phyloP scores from a whole-genome alignment of 1,140 invertebrate genomes.

The Pseudomyrmex flavicornis region DNA sequence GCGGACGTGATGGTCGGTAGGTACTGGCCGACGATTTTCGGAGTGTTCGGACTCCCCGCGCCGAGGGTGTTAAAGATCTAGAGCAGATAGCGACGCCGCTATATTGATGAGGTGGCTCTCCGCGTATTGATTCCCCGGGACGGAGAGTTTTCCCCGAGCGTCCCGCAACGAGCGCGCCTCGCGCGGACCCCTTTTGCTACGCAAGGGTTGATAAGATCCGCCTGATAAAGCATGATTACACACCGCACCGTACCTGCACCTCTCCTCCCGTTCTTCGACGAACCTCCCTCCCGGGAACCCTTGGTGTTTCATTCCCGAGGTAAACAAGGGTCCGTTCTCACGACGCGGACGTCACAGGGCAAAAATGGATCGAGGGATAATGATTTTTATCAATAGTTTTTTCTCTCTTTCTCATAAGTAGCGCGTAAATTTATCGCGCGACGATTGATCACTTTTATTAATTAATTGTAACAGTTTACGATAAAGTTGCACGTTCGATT shows the following conservation, averaged over 20 bases:
- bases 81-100: slow-evolving; percentile 72
- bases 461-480: background rate
- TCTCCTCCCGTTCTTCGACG: slow-evolving; percentile 61
- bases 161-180: slow-evolving; percentile 63
- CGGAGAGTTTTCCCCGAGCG: slow-evolving; percentile 56
- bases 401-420: background rate
- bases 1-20: slow-evolving; percentile 35
- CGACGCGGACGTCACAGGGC: slow-evolving; percentile 15
- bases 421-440: background rate
- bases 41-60: slow-evolving; percentile 22
- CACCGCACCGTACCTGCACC: slow-evolving; percentile 68
- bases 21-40: slow-evolving; percentile 54
- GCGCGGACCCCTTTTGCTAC: slow-evolving; percentile 73
- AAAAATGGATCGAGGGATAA: slow-evolving; percentile 45
- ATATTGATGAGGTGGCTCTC: slow-evolving; percentile 76
- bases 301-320: slow-evolving; percentile 34
- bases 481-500: background rate
- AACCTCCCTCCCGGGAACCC: slow-evolving; percentile 1
- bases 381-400: background rate
- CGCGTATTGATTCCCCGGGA: slow-evolving; percentile 80
- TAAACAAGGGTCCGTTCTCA: slow-evolving; percentile 45
- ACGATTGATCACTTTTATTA: background rate
- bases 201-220: slow-evolving; percentile 76
- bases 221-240: slow-evolving; percentile 84
- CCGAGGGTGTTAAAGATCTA: slow-evolving; percentile 77